Percentiles rank a stretch among this genome's conserved stretches.
Evolutionary conservation across 2,797 vertebrate species (phyloP).

Genomic region (Mormyrops attenuatus): DNA sequence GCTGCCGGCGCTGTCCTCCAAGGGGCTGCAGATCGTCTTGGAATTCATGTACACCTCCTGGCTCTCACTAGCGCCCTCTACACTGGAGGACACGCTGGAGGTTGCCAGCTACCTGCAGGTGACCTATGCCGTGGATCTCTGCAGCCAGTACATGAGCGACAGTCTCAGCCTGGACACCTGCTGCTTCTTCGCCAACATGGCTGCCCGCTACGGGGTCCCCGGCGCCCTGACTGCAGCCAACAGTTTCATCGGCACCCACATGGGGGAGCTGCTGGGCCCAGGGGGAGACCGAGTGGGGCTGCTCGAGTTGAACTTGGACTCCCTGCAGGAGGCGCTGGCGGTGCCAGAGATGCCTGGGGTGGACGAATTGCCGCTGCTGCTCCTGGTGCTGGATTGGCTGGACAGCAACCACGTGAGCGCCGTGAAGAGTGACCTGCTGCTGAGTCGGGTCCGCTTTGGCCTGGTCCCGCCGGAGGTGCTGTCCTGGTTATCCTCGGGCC

Average conservation of each 20-base stretch:
- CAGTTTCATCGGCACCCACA: slow-evolving; percentile 64
- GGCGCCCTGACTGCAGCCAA: slow-evolving; percentile 64
- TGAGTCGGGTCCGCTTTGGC: slow-evolving; percentile 77
- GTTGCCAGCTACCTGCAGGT: slow-evolving; percentile 89
- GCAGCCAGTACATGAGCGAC: slow-evolving; percentile 74
- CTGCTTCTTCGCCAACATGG: slow-evolving; percentile 80
- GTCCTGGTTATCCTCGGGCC: slow-evolving; percentile 53
- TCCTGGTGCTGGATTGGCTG: slow-evolving; percentile 78
- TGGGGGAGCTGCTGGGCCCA: slow-evolving; percentile 60
- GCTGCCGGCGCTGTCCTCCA: slow-evolving; percentile 70
- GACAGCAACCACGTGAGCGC: slow-evolving; percentile 62
- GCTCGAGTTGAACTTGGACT: slow-evolving; percentile 71
- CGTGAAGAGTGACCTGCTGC: slow-evolving; percentile 63
- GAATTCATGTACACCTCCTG: slow-evolving; percentile 94
- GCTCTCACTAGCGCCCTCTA: slow-evolving; percentile 73
- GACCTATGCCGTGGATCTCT: slow-evolving; percentile 73
- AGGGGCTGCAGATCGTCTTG: slow-evolving; percentile 73
- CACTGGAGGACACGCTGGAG: slow-evolving; percentile 75
- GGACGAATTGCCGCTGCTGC: slow-evolving; percentile 65
- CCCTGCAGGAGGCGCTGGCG: slow-evolving; percentile 67
- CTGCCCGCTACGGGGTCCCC: slow-evolving; percentile 68
- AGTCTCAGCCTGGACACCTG: slow-evolving; percentile 72
- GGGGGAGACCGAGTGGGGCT: slow-evolving; percentile 41
- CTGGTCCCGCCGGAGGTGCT: slow-evolving; percentile 66
- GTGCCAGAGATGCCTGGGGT: slow-evolving; percentile 71